Evolutionary conservation across 2,113 vertebrate genomes (phyloP).

Genomic region (Corvus moneduloides): DNA sequence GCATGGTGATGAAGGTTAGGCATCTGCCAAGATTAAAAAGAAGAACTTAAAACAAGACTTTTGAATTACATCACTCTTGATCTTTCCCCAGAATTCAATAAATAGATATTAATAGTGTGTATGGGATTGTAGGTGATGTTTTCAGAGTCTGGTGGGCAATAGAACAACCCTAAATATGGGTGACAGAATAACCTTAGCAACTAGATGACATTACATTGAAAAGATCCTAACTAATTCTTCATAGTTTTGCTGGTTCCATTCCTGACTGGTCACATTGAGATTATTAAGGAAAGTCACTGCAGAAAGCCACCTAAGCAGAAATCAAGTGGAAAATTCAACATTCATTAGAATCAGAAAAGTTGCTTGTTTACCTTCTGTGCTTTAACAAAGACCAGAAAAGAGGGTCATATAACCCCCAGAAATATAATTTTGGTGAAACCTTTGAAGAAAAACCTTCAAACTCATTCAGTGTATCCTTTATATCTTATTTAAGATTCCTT

Average conservation of each 20-base stretch:
- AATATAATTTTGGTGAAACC: neutral
- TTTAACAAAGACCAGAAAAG: neutral
- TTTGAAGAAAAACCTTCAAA: neutral
- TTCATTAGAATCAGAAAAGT: neutral
- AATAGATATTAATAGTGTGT: neutral
- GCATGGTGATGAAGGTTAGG: neutral
- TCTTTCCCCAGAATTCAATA: neutral
- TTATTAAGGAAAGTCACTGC: neutral
- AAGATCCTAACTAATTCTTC: neutral
- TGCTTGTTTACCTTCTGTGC: neutral
- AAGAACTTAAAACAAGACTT: neutral
- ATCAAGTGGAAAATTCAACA: neutral
- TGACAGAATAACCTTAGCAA: neutral
- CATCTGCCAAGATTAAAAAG: neutral
- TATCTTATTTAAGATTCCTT: neutral
- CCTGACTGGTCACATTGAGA: neutral
- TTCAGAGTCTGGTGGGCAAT: neutral
- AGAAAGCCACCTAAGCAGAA: neutral
- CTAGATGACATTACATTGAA: neutral
- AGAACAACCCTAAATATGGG: neutral
- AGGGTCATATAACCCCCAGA: neutral
- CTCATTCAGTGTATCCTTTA: neutral
- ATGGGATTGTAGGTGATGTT: neutral
- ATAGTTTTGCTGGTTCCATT: neutral
- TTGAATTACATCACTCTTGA: neutral